These are phyloP conservation scores for Sinocyclocheilus anophthalmus DNA, from an alignment of 2,113 vertebrate species.

Conservation along the genomic window DNA sequence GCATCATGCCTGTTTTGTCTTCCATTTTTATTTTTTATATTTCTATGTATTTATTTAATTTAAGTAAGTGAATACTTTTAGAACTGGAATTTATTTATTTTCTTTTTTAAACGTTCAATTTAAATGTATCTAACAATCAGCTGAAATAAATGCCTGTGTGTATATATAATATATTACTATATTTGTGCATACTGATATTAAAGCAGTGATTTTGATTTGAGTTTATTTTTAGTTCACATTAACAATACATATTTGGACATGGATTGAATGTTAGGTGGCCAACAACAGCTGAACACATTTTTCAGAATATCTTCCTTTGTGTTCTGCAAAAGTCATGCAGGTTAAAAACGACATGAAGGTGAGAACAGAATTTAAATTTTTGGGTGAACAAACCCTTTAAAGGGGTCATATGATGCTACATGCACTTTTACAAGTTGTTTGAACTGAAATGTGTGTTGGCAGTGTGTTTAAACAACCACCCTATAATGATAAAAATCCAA, in stretches of 20 bases:
- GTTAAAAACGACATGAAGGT: background rate
- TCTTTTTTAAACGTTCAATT: too few relatives aligned
- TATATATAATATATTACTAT: too few relatives aligned
- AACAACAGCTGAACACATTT: background rate
- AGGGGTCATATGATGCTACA: too few relatives aligned
- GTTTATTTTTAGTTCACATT: background rate
- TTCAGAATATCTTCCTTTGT: background rate
- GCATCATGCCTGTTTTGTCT: background rate
- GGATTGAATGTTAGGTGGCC: background rate
- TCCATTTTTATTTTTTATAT: background rate
- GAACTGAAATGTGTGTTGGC: too few relatives aligned
- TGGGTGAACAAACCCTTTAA: too few relatives aligned
- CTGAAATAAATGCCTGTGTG: too few relatives aligned
- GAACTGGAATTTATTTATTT: background rate
- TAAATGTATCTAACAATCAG: too few relatives aligned
- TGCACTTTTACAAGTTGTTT: too few relatives aligned
- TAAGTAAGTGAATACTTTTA: background rate
- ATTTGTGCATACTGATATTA: too few relatives aligned
- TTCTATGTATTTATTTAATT: background rate
- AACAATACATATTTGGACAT: background rate
- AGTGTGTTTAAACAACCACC: too few relatives aligned
- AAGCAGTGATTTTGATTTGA: background rate
- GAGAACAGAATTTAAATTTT: too few relatives aligned
- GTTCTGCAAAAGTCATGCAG: background rate
- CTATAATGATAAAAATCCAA: too few relatives aligned